phyloP scores from a whole-genome alignment of 1,140 invertebrate genomes.

The Hycleus phaleratus region DNA sequence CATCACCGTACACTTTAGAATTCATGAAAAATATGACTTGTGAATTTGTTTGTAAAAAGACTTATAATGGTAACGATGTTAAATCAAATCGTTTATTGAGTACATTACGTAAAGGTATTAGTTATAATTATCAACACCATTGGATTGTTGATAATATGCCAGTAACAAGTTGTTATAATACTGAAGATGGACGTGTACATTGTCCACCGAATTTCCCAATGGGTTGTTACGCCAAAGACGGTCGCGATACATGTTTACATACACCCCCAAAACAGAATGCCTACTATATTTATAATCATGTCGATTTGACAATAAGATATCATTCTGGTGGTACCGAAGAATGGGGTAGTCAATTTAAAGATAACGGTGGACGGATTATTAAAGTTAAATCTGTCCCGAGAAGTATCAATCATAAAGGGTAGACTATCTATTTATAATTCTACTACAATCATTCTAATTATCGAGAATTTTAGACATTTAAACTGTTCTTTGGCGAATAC shows the following conservation, averaged over 20 bases:
- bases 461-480: neutral
- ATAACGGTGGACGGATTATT: conserved; percentile 85
- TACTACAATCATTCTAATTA: no score
- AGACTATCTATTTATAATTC: neutral
- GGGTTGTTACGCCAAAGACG: conserved; percentile 75
- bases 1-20: conserved; percentile 78
- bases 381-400: conserved; percentile 55
- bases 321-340: conserved; percentile 80
- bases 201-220: conserved; percentile 96
- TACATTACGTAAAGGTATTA: conserved; percentile 83
- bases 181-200: conserved; percentile 67
- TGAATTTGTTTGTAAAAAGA: conserved; percentile 62
- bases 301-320: conserved; percentile 88
- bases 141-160: conserved; percentile 99
- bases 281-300: conserved; percentile 95
- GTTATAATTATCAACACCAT: conserved; percentile 97
- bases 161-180: conserved; percentile 86
- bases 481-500: neutral
- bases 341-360: conserved; percentile 68
- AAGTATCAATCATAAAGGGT: conserved; percentile 35
- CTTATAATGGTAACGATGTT: conserved; percentile 60
- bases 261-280: conserved; percentile 22
- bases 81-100: conserved; percentile 63
- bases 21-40: conserved; percentile 71
- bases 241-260: conserved; percentile 28